Evolutionary conservation across 2,888 invertebrate genomes (phyloP), one percentile per base, ranked within the genome.

Genomic region (Stramonita haemastoma): DNA sequence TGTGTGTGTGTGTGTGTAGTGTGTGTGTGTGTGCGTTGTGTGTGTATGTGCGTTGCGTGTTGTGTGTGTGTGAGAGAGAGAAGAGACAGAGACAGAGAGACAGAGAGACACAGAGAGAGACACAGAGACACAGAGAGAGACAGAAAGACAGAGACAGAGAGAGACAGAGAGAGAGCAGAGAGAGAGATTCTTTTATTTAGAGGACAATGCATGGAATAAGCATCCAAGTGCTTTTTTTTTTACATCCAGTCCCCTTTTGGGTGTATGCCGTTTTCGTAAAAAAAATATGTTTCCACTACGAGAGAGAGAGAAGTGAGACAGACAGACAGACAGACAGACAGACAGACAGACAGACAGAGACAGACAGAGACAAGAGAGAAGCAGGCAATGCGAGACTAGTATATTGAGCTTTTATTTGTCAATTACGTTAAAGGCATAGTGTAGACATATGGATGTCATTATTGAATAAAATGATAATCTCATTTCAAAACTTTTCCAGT

Each of bases 111-210:
- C 13, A 73, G 4, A n/a, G 29, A n/a, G n/a, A 29, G 73, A 73
- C n/a, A 73, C n/a, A 15, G n/a, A n/a, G n/a, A 73, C n/a, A 70
- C n/a, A 73, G 73, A n/a, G n/a, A n/a, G 46, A 84, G 73, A 46
- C 8, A 8, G 8, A 8, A 46, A 73, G 73, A 73, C n/a, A n/a
- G 73, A 73, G 73, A 13, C 26, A n/a, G 73, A n/a, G 73, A n/a
- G 73, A n/a, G 66, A 26, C 19, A 60, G 66, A 77, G n/a, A 26
- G 79, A 79, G 79, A 79, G 79, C 4, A 32, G 2, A 17, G 22
- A 19, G 79, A 79, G 17, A 85, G 29, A 56, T n/a, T n/a, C n/a
- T n/a, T n/a, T n/a, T n/a, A n/a, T n/a, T n/a, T n/a, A n/a, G 15
- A 85, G 29, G 46, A n/a, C n/a, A n/a, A n/a, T n/a, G n/a, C n/a